Evolutionary conservation across 2,888 invertebrate species (phyloP), one percentile per base, ranked within the genome.

Genomic region (Platerodrilus igneus): DNA sequence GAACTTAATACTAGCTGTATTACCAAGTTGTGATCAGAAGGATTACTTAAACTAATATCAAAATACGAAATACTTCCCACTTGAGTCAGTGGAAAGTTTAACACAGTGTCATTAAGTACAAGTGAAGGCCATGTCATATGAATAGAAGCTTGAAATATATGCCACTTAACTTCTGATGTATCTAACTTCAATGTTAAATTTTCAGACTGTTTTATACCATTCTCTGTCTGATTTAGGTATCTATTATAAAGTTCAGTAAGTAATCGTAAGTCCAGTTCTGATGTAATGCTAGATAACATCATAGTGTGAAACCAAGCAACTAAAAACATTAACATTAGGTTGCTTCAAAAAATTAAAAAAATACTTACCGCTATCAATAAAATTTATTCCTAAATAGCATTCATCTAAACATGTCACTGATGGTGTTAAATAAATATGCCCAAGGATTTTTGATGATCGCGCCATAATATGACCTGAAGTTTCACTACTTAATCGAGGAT

Each of bases 331-430:
- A 25, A 21, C 1, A 28, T n/a, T 18, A 17, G 16, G 11, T 8
- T 14, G 30, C 11, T 9, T 10, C 17, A n/a, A 22, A 19, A 32
- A 22, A 19, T 13, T 16, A 6, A 14, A 19, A n/a, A 9, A 4
- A 9, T 3, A 47, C 62, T 55, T 66, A 86, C 86, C 80, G 52
- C 77, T 72, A 30, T 78, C 71, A 53, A 76, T 73, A 11, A 81
- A 64, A 33, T 79, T 75, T 44, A 90, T 74, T 6, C 89, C 88
- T 23, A 84, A 75, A 69, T 89, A 91, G 69, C 89, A 90, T 57
- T 76, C 71, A 27, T 79, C 77, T 49, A 68, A 73, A 68, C 92
- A 94, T 41, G 76, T 74, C 28, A 73, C 68, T 57, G 81, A 78
- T 8, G 89, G 81, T 67, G 86, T 81, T 69, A 88, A 86, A 70